Conservation (phyloP, 1,140 invertebrate species). For the Wiebesia pumilae region DNA sequence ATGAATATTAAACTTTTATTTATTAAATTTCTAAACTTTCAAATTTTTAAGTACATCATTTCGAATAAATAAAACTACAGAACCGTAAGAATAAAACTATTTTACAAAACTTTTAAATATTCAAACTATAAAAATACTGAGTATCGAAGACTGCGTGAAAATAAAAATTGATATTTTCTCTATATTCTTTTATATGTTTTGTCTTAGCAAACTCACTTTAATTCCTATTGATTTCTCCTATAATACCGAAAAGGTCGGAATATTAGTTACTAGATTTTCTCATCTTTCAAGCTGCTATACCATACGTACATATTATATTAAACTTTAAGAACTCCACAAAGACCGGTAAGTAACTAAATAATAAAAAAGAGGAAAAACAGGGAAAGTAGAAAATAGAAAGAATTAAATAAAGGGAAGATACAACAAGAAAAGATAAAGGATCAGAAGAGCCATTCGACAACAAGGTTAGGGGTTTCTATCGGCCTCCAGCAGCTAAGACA, state of each 20-base stretch:
- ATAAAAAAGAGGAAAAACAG: background rate
- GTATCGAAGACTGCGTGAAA: no score
- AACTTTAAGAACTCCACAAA: background rate
- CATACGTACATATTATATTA: background rate
- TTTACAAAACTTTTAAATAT: no score
- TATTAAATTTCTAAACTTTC: no score
- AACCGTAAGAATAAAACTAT: no score
- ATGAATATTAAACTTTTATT: no score
- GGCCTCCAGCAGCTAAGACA: constrained; percentile 87
- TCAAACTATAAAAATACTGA: no score
- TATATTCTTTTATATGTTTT: background rate
- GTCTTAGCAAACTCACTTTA: background rate
- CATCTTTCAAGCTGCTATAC: background rate
- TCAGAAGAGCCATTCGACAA: constrained; percentile 55
- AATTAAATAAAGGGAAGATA: background rate
- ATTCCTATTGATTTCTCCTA: constrained; percentile 37
- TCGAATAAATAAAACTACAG: no score
- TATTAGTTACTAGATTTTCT: constrained; percentile 17
- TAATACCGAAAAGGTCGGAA: background rate
- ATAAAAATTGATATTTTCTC: background rate
- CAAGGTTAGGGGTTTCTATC: constrained; percentile 89
- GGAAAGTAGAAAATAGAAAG: background rate
- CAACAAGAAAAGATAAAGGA: constrained; percentile 17
- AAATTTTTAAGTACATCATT: no score
- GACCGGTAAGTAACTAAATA: background rate